These are phyloP conservation scores for Cydia pomonella DNA, from an alignment of 1,140 invertebrate genomes.

Conservation along the genomic window DNA sequence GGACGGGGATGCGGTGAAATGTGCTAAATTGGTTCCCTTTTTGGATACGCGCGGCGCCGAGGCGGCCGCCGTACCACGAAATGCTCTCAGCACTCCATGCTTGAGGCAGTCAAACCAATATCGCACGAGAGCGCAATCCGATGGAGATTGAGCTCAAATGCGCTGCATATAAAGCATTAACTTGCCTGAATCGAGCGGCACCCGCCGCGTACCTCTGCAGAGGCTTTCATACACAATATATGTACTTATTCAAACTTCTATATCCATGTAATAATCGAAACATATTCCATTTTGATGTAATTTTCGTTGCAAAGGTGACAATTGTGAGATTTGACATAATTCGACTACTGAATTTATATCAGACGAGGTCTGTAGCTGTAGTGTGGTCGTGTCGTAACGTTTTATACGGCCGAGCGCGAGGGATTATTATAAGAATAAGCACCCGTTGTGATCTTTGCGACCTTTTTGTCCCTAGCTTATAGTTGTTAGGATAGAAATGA, in stretches of 20 bases:
- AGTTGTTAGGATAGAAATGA: conserved; percentile 75
- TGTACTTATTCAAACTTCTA: conserved; percentile 77
- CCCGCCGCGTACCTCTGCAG: conserved; percentile 42
- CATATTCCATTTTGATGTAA: conserved; percentile 68
- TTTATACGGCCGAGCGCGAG: no score
- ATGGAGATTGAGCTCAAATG: not conserved
- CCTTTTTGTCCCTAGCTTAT: conserved; percentile 75
- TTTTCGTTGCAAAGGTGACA: conserved; percentile 75
- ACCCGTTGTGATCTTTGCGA: conserved; percentile 72
- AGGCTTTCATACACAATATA: conserved; percentile 68
- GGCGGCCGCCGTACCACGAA: conserved; percentile 33
- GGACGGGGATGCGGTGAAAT: conserved; percentile 12
- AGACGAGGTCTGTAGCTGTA: not conserved
- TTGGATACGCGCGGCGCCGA: conserved; percentile 36
- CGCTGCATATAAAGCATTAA: conserved; percentile 28
- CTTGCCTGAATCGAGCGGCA: conserved; percentile 27
- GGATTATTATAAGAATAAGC: conserved; percentile 47
- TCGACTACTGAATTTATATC: not conserved
- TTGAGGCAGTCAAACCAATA: conserved; percentile 63
- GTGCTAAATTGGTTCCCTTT: conserved; percentile 43
- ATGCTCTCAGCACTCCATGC: conserved; percentile 45
- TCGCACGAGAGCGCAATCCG: conserved; percentile 32
- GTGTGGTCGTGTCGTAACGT: not conserved
- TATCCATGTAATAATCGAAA: conserved; percentile 63
- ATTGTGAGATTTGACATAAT: conserved; percentile 37